These are phyloP conservation scores for Autographa gamma DNA, from an alignment of 2,888 invertebrate genomes.

Conservation along the genomic window DNA sequence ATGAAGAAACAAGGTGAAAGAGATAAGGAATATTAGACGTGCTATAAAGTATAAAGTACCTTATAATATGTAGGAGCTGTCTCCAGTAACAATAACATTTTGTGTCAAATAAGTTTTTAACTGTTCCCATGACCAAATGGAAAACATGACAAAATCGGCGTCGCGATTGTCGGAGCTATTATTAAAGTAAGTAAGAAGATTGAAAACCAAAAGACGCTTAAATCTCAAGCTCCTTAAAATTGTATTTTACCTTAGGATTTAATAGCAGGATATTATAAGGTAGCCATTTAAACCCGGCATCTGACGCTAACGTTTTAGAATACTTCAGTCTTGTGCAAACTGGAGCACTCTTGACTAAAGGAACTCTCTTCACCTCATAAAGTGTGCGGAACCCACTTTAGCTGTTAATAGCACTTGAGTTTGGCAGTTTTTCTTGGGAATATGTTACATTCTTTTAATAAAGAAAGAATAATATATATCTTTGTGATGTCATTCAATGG, in stretches of 20 bases:
- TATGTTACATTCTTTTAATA: neutral
- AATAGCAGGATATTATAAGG: neutral
- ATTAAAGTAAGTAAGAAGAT: neutral
- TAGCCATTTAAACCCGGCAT: neutral
- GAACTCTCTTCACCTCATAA: slow-evolving; percentile 1
- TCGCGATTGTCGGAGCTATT: too few species aligned
- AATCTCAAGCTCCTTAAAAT: neutral
- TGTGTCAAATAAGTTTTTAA: too few species aligned
- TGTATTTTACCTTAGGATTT: slow-evolving; percentile 1
- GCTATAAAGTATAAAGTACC: too few species aligned
- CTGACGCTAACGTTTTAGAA: neutral
- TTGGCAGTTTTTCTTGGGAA: neutral
- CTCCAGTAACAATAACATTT: too few species aligned
- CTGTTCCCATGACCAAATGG: too few species aligned
- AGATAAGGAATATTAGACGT: too few species aligned
- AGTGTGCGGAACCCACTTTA: slow-evolving; percentile 6
- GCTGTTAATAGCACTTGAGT: neutral
- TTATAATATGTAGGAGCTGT: too few species aligned
- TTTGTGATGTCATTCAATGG: too few species aligned
- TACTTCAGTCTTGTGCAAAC: neutral
- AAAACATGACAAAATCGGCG: too few species aligned
- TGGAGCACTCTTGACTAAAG: neutral
- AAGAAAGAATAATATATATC: neutral
- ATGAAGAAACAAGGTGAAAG: too few species aligned
- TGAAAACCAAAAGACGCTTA: neutral